Base-by-base conservation (phyloP, 2,113 vertebrate species). In the Apistogramma diplotaenia region DNA sequence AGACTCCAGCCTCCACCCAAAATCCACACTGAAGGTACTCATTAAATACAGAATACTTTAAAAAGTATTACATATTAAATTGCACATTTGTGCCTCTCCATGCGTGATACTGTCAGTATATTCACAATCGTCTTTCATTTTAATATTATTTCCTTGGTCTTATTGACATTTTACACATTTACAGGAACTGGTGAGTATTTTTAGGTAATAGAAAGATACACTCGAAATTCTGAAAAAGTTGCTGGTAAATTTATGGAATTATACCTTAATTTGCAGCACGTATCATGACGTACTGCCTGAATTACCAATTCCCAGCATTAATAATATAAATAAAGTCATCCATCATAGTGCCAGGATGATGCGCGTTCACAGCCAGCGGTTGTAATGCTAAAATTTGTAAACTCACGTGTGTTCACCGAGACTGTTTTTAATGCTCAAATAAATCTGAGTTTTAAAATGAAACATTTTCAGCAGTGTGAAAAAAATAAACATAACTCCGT, bases 231-330 rank as follows among this genome's bases (percentile, higher is more conserved):
- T 67, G 13, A 46, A 46, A 46, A 46, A 6, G 43, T 11, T 2
- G 4, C 5, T 16, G 23, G 0, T 70, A 70, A 70, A 2, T 70
- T 49, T 12, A 7, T 70, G 5, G 46, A 65, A 23, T 70, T 70
- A 18, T 16, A 67, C 18, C 40, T 70, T 49, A 49, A 29, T 27
- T 49, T 29, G 5, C 40, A 12, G 49, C 6, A 8, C 7, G 8
- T 19, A 8, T 19, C 18, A 19, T 0, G 0, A 49, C 49, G 25
- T 70, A 4, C 0, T 0, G 27, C 11, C 3, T 70, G 11, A 70
- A 49, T 49, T 49, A 70, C 8, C 18, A 74, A 65, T 27, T 72
- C 29, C 23, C 1, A 40, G 16, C 4, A 16, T 37, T 3, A 29
- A 74, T 53, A 72, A 71, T 23, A 31, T 43, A 43, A 62, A 21